Base-by-base conservation (phyloP, 2,888 invertebrate genomes). In the Agriopis leucophaearia region DNA sequence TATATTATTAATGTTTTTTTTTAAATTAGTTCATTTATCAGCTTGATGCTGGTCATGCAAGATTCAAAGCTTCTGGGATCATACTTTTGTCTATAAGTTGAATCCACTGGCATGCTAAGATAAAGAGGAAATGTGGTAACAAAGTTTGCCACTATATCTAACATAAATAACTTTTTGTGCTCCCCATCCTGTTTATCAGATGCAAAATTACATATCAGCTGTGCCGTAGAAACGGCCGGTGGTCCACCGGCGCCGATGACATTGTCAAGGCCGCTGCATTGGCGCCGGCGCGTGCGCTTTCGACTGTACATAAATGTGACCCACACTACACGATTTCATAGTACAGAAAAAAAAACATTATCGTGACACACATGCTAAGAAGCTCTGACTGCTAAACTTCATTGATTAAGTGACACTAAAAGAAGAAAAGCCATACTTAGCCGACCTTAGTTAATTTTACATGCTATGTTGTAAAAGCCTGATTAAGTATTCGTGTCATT, bases 191-290 rank as follows among this genome's bases (percentile, higher is more conserved):
- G 45, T 15, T 38, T 15, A 45, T 15, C 18, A 48, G 38, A 16
- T 38, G 5, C 36, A 15, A 45, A 48, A 47, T 48, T 58, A 47
- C n/a, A 40, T 27, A 59, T 50, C 50, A 50, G 44, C 45, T 54
- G 16, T 54, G 55, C 65, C 61, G n/a, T 50, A 51, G 50, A 48
- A 54, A 40, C 50, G 59, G 70, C 69, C 64, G 69, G 76, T 73
- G 74, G 68, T 72, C 75, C 73, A 71, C 74, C 80, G 78, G 82
- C 50, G 50, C 74, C 81, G 78, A 81, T 82, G 89, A 87, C 91
- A 91, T 90, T 91, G 92, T 89, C 91, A 92, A 92, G 92, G 92
- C 86, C 91, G 87, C 79, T 75, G 78, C 80, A 80, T 80, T 79
- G 82, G 79, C 78, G 79, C 78, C 76, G 74, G 74, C 81, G 80